Evolutionary conservation across 64 coral and sea anemone species (phyloP), one percentile per base, ranked within the genome.

Genomic region (Actinia tenebrosa): DNA sequence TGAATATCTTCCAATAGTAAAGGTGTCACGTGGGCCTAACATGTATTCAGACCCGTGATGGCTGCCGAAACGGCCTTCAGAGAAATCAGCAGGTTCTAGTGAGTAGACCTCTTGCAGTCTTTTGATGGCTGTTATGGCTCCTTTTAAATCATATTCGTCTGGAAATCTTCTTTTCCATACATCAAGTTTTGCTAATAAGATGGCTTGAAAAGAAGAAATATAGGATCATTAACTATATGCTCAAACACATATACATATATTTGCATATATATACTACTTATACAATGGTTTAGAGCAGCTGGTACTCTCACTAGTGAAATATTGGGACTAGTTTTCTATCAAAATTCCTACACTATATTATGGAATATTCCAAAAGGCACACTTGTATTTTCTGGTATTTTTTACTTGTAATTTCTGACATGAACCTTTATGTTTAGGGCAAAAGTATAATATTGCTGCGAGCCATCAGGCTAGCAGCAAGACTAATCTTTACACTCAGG

Each of bases 81-180:
- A 83, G 83, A 95, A 91, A 56, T 95, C 93, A 0, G 64, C 79
- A 9, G 93, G 89, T 27, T 88, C 90, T 16, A 94, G 85, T 37
- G 85, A 83, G 43, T 94, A 94, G 4, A 95, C 93, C 9, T 95
- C 93, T 86, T 95, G 86, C 27, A 95, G 68, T 27, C 93, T 80
- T 16, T 91, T 88, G 58, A 95, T 95, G 15, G 93, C 93, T n/a
- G 82, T 63, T 23, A 95, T 69, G 16, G 93, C 89, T 13, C 93
- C 93, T 27, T 91, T 86, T 25, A 95, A 81, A 11, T 95, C 93
- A 17, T 77, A 72, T 22, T 83, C 30, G 19, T 84, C 87, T 0
- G 93, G 93, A 27, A 91, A 91, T 69, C 80, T 14, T 45, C 19
- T 16, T 16, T 87, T 89, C 47, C 87, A 93, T 22, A 47, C 25